phyloP scores from a whole-genome alignment of 2,888 invertebrate species.

The Clunio marinus region DNA sequence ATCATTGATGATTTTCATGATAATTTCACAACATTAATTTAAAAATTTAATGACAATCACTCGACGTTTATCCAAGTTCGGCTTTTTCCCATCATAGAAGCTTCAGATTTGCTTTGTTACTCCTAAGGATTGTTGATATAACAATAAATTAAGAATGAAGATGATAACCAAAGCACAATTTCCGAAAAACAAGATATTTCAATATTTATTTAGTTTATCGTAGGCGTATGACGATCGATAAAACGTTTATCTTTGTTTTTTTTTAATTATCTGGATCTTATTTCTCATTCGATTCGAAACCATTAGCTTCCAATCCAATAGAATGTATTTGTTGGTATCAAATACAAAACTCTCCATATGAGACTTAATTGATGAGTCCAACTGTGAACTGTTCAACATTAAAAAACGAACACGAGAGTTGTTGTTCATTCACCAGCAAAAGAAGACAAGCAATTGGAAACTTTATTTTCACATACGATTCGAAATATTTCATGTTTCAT shows the following conservation, averaged over 20 bases:
- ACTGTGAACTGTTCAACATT: conserved; percentile 3
- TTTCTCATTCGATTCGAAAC: neutral
- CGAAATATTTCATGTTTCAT: conserved; percentile 2
- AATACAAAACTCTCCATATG: neutral
- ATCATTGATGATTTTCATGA: too few species aligned
- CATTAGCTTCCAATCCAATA: neutral
- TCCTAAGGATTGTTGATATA: too few species aligned
- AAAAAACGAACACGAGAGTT: neutral
- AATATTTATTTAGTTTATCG: neutral
- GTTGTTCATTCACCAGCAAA: too few species aligned
- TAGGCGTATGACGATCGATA: neutral
- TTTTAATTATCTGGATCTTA: conserved; percentile 15
- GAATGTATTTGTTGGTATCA: neutral
- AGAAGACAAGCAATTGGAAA: too few species aligned
- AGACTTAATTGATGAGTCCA: conserved; percentile 24
- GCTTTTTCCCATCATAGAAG: too few species aligned
- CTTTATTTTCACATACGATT: neutral
- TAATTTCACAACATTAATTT: too few species aligned
- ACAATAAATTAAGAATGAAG: too few species aligned
- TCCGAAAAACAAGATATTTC: too few species aligned
- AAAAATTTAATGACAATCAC: too few species aligned
- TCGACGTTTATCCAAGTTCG: too few species aligned
- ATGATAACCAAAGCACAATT: too few species aligned
- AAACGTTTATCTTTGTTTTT: neutral
- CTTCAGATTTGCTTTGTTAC: too few species aligned